phyloP scores from a whole-genome alignment of 2,113 vertebrate species.

The Crypturellus undulatus region DNA sequence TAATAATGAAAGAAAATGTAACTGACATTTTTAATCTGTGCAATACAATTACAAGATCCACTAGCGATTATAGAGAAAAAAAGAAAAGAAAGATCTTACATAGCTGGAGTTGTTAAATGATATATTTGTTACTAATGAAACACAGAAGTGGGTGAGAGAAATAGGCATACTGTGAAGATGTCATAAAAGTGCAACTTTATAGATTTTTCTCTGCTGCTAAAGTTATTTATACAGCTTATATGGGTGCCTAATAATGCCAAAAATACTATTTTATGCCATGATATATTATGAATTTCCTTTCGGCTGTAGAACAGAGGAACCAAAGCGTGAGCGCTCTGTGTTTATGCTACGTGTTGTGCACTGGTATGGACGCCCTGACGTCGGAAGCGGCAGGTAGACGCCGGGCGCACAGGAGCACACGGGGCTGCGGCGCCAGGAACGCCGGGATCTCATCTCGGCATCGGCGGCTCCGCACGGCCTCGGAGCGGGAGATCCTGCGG shows the following conservation, averaged over 20 bases:
- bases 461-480: not conserved
- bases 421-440: not conserved
- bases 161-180: constrained; percentile 74
- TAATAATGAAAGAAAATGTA: constrained; percentile 61
- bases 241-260: constrained; percentile 43
- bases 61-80: constrained; percentile 19
- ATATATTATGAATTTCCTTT: constrained; percentile 48
- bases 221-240: constrained; percentile 62
- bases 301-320: constrained; percentile 5
- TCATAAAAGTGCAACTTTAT: constrained; percentile 71
- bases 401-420: not conserved
- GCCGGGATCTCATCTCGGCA: not conserved
- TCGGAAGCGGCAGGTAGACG: constrained; percentile 8
- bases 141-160: constrained; percentile 63
- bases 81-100: constrained; percentile 51
- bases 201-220: constrained; percentile 66
- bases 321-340: constrained; percentile 25
- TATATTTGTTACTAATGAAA: constrained; percentile 67
- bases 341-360: constrained; percentile 12
- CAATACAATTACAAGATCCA: constrained; percentile 67
- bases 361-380: not conserved
- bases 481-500: too few relatives aligned
- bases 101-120: constrained; percentile 45
- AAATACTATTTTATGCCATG: constrained; percentile 55
- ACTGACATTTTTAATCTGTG: constrained; percentile 64